These are phyloP conservation scores for Oxyteleia sp. DNA, from an alignment of 2,888 invertebrate genomes.

Conservation along the genomic window DNA sequence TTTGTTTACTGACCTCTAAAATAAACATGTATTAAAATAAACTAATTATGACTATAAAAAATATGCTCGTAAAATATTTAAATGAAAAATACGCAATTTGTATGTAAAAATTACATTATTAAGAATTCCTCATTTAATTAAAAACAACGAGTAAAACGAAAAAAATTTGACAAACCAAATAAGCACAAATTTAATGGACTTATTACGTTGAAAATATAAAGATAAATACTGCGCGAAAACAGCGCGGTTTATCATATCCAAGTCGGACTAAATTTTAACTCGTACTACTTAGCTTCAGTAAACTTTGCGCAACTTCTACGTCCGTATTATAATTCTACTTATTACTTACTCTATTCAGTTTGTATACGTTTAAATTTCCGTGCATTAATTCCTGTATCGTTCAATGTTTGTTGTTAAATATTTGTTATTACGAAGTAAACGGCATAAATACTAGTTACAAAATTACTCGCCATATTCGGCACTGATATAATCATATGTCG, in stretches of 20 bases:
- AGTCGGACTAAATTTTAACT: constrained; percentile 56
- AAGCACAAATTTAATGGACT: constrained; percentile 18
- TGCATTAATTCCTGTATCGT: constrained; percentile 24
- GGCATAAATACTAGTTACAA: background rate
- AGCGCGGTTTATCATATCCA: constrained; percentile 36
- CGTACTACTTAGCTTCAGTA: constrained; percentile 51
- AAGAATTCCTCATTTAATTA: too few species aligned
- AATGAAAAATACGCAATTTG: too few species aligned
- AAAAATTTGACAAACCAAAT: too few species aligned
- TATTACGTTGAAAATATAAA: constrained; percentile 31
- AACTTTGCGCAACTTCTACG: constrained; percentile 45
- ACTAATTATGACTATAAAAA: too few species aligned
- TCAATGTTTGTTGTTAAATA: constrained; percentile 40
- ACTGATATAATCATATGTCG: too few species aligned
- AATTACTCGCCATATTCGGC: background rate
- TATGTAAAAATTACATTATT: constrained; percentile 15
- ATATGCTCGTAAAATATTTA: too few species aligned
- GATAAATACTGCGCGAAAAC: constrained; percentile 41
- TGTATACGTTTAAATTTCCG: background rate
- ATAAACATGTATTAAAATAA: too few species aligned
- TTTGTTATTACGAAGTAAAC: constrained; percentile 30
- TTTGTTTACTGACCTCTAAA: too few species aligned
- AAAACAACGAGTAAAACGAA: too few species aligned
- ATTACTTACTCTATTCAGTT: constrained; percentile 39
- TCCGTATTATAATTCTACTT: constrained; percentile 56